A percentile compares a stretch with the other conserved stretches of the same genome.
phyloP scores from a whole-genome alignment of 1,140 invertebrate genomes.

The Tetragonula clypearis region DNA sequence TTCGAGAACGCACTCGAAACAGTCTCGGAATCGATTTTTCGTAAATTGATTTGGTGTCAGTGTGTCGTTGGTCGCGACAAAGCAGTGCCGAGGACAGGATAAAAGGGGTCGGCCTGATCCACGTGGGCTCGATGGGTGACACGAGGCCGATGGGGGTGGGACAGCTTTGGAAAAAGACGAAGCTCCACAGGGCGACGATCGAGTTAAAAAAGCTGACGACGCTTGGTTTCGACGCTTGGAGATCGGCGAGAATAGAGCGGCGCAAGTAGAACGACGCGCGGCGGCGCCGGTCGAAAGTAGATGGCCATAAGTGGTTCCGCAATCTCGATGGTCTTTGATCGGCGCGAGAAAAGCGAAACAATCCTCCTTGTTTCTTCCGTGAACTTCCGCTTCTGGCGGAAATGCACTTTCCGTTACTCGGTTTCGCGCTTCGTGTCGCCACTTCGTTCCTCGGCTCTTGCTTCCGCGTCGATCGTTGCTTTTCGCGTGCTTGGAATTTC shows the following conservation, averaged over 20 bases:
- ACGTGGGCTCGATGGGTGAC: neutral
- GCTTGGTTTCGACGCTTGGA: conserved; percentile 46
- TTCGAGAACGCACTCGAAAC: neutral
- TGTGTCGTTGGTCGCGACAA: conserved; percentile 26
- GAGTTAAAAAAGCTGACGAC: conserved; percentile 74
- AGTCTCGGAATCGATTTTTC: neutral
- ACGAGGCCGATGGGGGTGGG: conserved; percentile 24
- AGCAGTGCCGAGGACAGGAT: neutral
- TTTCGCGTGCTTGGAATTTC: neutral
- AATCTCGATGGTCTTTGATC: conserved; percentile 40
- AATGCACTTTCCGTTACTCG: conserved; percentile 1
- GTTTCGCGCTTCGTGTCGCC: neutral
- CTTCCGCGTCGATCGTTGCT: neutral
- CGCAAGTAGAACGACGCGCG: conserved; percentile 37
- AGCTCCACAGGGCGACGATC: conserved; percentile 61
- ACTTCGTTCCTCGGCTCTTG: neutral
- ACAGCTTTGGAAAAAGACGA: conserved; percentile 26
- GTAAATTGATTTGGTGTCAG: conserved; percentile 23
- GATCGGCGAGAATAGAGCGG: conserved; percentile 48
- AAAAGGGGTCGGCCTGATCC: neutral
- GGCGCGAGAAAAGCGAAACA: conserved; percentile 15
- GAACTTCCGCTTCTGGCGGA: neutral
- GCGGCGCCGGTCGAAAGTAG: conserved; percentile 45
- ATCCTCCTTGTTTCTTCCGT: conserved; percentile 4
- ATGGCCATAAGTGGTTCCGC: conserved; percentile 61